phyloP scores from a whole-genome alignment of 2,797 vertebrate genomes.

The Propithecus perrieri region DNA sequence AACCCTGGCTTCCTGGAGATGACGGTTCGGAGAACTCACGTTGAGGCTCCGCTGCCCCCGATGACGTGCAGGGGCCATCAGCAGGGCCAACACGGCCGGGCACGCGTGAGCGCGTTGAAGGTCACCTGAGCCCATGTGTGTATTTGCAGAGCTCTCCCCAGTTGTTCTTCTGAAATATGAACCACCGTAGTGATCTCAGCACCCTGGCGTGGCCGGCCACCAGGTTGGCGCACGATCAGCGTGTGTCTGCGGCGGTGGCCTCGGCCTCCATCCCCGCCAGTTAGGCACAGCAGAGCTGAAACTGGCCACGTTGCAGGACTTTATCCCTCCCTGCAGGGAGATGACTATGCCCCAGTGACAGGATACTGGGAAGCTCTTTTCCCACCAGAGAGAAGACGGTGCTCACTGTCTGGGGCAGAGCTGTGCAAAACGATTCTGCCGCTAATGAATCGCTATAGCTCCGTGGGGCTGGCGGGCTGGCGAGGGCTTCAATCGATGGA shows the following conservation, averaged over 20 bases:
- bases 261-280: rapidly evolving
- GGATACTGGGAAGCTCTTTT: background rate
- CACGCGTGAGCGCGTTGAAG: rapidly evolving
- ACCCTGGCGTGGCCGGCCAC: rapidly evolving
- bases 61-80: rapidly evolving
- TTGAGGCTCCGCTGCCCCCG: rapidly evolving
- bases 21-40: rapidly evolving
- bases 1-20: background rate
- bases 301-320: rapidly evolving
- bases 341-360: background rate
- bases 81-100: background rate
- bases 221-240: rapidly evolving
- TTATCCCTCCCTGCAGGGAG: background rate
- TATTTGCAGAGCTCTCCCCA: rapidly evolving
- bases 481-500: slow-evolving; percentile 65
- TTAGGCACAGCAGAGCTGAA: background rate
- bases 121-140: background rate
- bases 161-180: background rate
- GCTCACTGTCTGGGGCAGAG: slow-evolving; percentile 19
- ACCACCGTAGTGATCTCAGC: rapidly evolving
- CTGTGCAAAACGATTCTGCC: slow-evolving; percentile 45
- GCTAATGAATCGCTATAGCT: slow-evolving; percentile 57
- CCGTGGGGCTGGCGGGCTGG: slow-evolving; percentile 58
- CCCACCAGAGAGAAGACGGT: background rate
- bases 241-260: no score